A percentile compares a stretch with the other conserved stretches of the same genome.
These are phyloP conservation scores for Epinotia ramella DNA, from an alignment of 2,888 invertebrate genomes.

Conservation along the genomic window DNA sequence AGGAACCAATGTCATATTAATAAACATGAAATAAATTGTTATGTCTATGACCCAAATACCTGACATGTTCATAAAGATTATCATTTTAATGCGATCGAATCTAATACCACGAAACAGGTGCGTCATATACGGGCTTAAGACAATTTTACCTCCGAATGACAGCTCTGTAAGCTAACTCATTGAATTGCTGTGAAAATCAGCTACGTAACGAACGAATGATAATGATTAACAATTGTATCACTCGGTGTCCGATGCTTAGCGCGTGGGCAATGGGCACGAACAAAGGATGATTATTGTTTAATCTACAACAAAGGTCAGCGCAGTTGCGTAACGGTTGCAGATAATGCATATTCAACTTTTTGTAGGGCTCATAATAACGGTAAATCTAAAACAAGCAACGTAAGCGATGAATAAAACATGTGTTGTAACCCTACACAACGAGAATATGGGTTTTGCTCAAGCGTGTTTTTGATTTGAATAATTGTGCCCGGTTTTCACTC, in stretches of 20 bases:
- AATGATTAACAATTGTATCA: conserved; percentile 41
- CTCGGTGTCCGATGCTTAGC: conserved; percentile 31
- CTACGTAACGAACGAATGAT: conserved; percentile 29
- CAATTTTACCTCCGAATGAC: conserved; percentile 9
- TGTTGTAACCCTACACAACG: conserved; percentile 43
- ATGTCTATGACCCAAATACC: too few species aligned
- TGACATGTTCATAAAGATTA: background rate
- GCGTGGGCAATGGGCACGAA: conserved; percentile 34
- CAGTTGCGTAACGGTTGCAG: conserved; percentile 53
- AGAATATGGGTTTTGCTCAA: conserved; percentile 30
- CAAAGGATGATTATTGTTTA: conserved; percentile 44
- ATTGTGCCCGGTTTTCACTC: background rate
- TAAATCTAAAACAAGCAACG: conserved; percentile 54
- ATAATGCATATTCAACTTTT: conserved; percentile 58
- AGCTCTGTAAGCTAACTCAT: conserved; percentile 21
- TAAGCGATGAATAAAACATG: conserved; percentile 53
- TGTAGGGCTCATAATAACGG: conserved; percentile 54
- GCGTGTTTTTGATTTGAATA: conserved; percentile 31
- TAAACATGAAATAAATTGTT: background rate
- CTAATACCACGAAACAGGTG: background rate
- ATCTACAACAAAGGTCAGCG: conserved; percentile 63
- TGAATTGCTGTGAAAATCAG: conserved; percentile 12
- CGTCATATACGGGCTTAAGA: conserved; percentile 1
- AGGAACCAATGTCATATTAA: background rate
- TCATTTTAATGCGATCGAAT: conserved; percentile 6